These are phyloP conservation scores for Coptodon bakossiorum DNA, from an alignment of 2,113 vertebrate genomes.

Conservation along the genomic window DNA sequence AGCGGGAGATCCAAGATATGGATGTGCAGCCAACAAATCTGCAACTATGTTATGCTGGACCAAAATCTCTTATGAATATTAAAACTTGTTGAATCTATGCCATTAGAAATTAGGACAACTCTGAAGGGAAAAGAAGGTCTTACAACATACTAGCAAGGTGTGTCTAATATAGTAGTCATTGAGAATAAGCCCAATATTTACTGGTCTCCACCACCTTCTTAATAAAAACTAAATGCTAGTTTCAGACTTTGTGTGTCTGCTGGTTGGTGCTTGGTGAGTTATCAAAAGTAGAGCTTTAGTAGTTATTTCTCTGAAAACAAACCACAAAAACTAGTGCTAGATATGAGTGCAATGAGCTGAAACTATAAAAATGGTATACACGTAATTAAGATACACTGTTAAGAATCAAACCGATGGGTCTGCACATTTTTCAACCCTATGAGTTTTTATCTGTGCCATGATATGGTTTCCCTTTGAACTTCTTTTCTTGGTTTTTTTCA, in stretches of 20 bases:
- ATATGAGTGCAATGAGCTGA: not conserved
- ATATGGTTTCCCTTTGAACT: not conserved
- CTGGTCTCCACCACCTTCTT: not conserved
- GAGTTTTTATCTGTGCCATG: not conserved
- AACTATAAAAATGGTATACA: not conserved
- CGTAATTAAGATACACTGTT: not conserved
- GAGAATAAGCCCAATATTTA: not conserved
- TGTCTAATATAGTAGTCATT: not conserved
- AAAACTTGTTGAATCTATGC: not conserved
- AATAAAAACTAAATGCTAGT: not conserved
- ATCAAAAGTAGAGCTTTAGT: not conserved
- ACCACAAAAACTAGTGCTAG: not conserved
- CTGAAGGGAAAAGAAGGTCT: not conserved
- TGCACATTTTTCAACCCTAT: not conserved
- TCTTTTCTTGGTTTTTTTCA: not conserved
- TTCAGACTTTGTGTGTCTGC: not conserved
- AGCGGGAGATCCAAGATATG: not conserved
- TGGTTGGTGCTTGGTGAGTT: not conserved
- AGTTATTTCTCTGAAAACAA: not conserved
- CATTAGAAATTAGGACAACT: not conserved
- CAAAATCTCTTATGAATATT: not conserved
- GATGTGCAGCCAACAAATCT: not conserved
- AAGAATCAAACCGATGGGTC: not conserved
- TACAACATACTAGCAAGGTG: fast-evolving
- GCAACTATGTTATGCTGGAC: not conserved